These are phyloP conservation scores for Acleris emargana DNA, from an alignment of 2,888 invertebrate genomes.

Conservation along the genomic window DNA sequence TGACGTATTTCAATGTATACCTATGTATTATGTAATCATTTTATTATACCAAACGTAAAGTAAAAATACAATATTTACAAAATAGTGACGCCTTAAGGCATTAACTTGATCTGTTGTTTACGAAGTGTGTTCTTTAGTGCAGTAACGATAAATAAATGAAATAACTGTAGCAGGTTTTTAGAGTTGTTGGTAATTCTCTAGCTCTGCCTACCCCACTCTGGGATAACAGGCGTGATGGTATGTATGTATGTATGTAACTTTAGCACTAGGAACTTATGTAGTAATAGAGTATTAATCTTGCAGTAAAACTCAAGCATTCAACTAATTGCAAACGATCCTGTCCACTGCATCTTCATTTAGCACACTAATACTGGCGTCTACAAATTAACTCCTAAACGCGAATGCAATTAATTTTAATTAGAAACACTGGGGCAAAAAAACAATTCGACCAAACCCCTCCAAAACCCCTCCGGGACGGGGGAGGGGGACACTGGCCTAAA, in stretches of 20 bases:
- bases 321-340: slow-evolving; percentile 47
- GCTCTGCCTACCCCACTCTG: too few relatives aligned
- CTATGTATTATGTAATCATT: too few relatives aligned
- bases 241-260: too few relatives aligned
- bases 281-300: not conserved
- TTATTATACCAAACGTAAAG: too few relatives aligned
- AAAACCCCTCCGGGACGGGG: slow-evolving; percentile 41
- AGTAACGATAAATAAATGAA: too few relatives aligned
- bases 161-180: too few relatives aligned
- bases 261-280: not conserved
- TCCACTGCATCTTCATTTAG: slow-evolving; percentile 57
- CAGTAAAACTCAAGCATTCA: slow-evolving; percentile 7
- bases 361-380: slow-evolving; percentile 46
- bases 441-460: slow-evolving; percentile 48
- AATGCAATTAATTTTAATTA: slow-evolving; percentile 74
- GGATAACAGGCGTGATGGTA: too few relatives aligned
- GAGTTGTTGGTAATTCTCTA: too few relatives aligned
- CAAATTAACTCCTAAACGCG: slow-evolving; percentile 67
- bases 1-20: not conserved
- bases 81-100: too few relatives aligned
- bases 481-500: slow-evolving; percentile 35
- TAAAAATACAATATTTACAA: too few relatives aligned
- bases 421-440: slow-evolving; percentile 59
- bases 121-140: too few relatives aligned
- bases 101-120: too few relatives aligned